Evolutionary conservation across 2,888 invertebrate species (phyloP).

Genomic region (Pseudanteris insignis): DNA sequence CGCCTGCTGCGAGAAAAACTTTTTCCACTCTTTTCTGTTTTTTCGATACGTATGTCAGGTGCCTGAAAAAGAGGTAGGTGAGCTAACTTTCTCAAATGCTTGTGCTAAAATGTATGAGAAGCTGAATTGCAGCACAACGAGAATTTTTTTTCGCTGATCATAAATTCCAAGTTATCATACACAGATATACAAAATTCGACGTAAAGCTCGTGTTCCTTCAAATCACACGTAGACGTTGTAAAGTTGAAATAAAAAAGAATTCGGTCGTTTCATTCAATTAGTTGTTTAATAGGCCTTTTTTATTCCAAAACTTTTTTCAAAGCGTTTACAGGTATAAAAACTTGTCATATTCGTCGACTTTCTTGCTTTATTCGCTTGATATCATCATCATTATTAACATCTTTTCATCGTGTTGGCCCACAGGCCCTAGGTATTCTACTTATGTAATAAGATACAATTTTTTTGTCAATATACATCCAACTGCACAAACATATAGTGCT

Average conservation of each 20-base stretch:
- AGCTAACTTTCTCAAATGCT: constrained; percentile 14
- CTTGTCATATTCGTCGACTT: constrained; percentile 52
- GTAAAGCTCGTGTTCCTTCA: constrained; percentile 35
- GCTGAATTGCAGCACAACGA: no score
- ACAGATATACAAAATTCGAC: no score
- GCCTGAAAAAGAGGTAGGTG: constrained; percentile 15
- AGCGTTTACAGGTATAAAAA: constrained; percentile 62
- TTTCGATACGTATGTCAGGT: constrained; percentile 17
- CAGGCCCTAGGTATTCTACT: constrained; percentile 61
- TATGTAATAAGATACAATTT: constrained; percentile 56
- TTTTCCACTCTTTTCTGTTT: constrained; percentile 18
- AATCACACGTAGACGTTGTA: constrained; percentile 44
- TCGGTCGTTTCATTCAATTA: constrained; percentile 34
- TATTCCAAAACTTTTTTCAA: no score
- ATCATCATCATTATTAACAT: constrained; percentile 49
- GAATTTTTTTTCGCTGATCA: no score
- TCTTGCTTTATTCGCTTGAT: constrained; percentile 47
- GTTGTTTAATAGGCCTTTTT: no score
- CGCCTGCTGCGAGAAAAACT: constrained; percentile 12
- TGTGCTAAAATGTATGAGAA: constrained; percentile 16
- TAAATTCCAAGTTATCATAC: no score
- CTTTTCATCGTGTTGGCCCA: constrained; percentile 54
- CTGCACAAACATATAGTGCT: constrained; percentile 32
- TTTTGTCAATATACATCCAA: constrained; percentile 38
- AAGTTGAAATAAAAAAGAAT: constrained; percentile 57